Conservation (phyloP, 1,140 invertebrate genomes). For the Tetraneura akinire region DNA sequence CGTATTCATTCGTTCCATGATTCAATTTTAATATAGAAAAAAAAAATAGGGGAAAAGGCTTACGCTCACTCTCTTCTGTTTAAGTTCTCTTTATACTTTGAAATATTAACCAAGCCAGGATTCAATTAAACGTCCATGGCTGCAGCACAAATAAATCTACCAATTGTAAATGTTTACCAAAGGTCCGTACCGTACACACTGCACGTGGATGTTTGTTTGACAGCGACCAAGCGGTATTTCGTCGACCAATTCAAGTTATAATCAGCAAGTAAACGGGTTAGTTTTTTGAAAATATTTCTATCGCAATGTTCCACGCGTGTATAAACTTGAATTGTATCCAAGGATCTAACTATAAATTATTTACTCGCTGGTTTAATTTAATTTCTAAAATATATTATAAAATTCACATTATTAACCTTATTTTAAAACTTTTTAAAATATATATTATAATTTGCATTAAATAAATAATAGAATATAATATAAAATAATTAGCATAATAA, state of each 20-base stretch:
- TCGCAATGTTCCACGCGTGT: not conserved
- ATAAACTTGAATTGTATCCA: not conserved
- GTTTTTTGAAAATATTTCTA: not conserved
- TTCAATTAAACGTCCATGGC: conserved; percentile 47
- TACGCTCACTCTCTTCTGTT: conserved; percentile 23
- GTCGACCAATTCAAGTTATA: not conserved
- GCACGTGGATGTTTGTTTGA: not conserved
- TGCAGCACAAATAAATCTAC: conserved; percentile 46
- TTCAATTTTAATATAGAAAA: conserved; percentile 42
- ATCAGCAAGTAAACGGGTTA: not conserved
- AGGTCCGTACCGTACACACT: too few species aligned
- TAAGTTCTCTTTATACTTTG: conserved; percentile 48
- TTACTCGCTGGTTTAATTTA: too few species aligned
- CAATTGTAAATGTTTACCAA: conserved; percentile 44
- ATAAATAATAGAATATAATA: too few species aligned
- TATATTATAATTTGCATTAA: too few species aligned
- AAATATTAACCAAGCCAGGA: conserved; percentile 40
- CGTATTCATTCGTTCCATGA: conserved; percentile 46
- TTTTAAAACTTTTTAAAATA: too few species aligned
- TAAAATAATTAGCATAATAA: too few species aligned
- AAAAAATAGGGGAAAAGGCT: conserved; percentile 22
- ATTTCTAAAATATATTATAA: too few species aligned
- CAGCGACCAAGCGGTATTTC: not conserved
- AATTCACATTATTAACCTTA: too few species aligned
- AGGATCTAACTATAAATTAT: too few species aligned